Evolutionary conservation across 2,797 vertebrate species (phyloP).

Genomic region (Setipinna tenuifilis): DNA sequence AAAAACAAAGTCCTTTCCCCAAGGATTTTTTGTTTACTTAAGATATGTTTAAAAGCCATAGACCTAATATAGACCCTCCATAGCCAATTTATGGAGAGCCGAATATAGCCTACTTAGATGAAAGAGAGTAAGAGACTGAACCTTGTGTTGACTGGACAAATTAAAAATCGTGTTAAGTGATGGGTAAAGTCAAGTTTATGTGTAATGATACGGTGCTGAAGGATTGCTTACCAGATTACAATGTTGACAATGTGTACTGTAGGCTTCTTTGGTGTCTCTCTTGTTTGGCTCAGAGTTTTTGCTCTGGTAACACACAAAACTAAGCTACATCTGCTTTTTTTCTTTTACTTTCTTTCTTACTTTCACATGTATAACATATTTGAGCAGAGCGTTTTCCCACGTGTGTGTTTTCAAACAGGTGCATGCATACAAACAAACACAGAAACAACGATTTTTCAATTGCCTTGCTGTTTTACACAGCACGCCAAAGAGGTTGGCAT

Average conservation of each 20-base stretch:
- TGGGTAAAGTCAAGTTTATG: neutral
- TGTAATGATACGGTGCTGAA: neutral
- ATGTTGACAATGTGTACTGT: neutral
- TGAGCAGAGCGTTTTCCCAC: neutral
- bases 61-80: too few relatives aligned
- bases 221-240: neutral
- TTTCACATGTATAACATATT: neutral
- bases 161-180: neutral
- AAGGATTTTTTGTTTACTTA: neutral
- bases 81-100: too few relatives aligned
- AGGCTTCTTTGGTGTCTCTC: neutral
- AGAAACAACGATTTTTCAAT: neutral
- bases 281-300: neutral
- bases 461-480: neutral
- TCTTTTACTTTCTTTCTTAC: neutral
- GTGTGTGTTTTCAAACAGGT: neutral
- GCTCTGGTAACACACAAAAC: neutral
- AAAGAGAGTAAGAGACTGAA: neutral
- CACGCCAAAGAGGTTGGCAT: neutral
- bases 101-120: neutral
- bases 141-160: too few relatives aligned
- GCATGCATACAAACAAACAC: neutral
- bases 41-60: neutral
- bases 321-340: neutral
- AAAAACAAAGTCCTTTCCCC: neutral